phyloP scores from a whole-genome alignment of 2,888 invertebrate species.

The Caenorhabditis parvicauda region DNA sequence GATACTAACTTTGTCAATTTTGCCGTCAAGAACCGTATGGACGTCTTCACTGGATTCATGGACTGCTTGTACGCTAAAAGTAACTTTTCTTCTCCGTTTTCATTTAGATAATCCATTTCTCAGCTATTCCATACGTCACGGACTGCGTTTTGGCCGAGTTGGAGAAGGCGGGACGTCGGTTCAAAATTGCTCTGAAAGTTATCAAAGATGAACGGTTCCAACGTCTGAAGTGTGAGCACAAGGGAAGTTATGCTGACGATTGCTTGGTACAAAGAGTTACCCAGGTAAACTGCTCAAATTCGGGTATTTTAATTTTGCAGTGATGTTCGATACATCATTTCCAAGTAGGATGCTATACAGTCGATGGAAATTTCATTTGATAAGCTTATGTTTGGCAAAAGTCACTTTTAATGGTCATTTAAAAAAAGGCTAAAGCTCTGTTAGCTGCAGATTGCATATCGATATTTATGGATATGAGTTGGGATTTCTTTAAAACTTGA shows the following conservation, averaged over 20 bases:
- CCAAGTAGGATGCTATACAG: too few species aligned
- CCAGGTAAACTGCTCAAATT: constrained; percentile 68
- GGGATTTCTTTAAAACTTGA: too few species aligned
- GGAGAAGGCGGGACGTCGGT: constrained; percentile 92
- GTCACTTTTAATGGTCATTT: too few species aligned
- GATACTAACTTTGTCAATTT: constrained; percentile 99
- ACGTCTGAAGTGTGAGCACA: constrained; percentile 86
- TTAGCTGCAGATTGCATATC: too few species aligned
- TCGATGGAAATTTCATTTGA: too few species aligned
- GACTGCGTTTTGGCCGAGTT: constrained; percentile 96
- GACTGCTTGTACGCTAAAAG: constrained; percentile 95
- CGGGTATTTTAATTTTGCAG: constrained; percentile 6
- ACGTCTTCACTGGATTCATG: constrained; percentile 96
- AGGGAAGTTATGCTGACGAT: constrained; percentile 98
- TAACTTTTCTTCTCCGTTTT: constrained; percentile 59
- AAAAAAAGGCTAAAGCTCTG: too few species aligned
- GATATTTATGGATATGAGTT: too few species aligned
- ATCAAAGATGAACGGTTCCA: constrained; percentile 90
- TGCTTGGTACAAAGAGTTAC: constrained; percentile 91
- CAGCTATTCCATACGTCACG: constrained; percentile 91
- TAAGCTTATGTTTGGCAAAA: too few species aligned
- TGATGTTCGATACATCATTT: too few species aligned
- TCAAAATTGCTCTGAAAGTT: constrained; percentile 81
- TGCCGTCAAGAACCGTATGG: constrained; percentile 93
- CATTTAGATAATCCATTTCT: constrained; percentile 13